Evolutionary conservation across 2,888 invertebrate species (phyloP).

Genomic region (Vesta saturnalis): DNA sequence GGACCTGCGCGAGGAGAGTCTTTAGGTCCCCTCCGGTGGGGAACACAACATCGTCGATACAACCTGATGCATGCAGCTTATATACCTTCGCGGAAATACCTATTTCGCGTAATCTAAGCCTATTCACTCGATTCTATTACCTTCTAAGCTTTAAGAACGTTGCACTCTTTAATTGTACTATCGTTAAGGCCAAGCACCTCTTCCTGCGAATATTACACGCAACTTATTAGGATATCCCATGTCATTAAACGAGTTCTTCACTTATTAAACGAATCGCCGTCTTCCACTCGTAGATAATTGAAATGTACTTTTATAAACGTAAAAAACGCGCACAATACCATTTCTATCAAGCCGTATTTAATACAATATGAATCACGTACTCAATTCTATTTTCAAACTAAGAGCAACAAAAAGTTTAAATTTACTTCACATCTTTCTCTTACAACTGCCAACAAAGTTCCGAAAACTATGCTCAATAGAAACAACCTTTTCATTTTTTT

Average conservation of each 20-base stretch:
- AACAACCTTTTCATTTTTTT: too few species aligned
- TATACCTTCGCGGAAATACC: conserved; percentile 44
- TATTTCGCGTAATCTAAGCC: conserved; percentile 45
- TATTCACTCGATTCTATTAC: conserved; percentile 46
- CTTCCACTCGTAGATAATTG: too few species aligned
- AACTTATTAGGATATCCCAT: conserved; percentile 20
- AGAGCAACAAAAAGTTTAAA: too few species aligned
- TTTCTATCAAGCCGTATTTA: too few species aligned
- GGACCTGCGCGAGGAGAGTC: conserved; percentile 42
- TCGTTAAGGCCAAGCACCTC: conserved; percentile 40
- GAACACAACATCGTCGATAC: conserved; percentile 54
- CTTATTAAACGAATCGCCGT: neutral
- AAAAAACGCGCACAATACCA: too few species aligned
- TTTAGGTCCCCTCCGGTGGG: conserved; percentile 37
- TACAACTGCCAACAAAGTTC: too few species aligned
- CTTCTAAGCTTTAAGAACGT: conserved; percentile 41
- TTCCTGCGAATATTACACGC: neutral
- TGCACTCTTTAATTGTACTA: conserved; percentile 40
- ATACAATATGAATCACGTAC: too few species aligned
- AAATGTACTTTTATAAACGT: too few species aligned
- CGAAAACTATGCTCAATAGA: too few species aligned
- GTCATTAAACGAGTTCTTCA: conserved; percentile 17
- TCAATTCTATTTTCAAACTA: too few species aligned
- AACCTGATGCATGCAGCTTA: conserved; percentile 60
- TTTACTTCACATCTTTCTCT: too few species aligned